Conservation (phyloP, 2,797 vertebrate genomes). For the Ceyx erithaca region DNA sequence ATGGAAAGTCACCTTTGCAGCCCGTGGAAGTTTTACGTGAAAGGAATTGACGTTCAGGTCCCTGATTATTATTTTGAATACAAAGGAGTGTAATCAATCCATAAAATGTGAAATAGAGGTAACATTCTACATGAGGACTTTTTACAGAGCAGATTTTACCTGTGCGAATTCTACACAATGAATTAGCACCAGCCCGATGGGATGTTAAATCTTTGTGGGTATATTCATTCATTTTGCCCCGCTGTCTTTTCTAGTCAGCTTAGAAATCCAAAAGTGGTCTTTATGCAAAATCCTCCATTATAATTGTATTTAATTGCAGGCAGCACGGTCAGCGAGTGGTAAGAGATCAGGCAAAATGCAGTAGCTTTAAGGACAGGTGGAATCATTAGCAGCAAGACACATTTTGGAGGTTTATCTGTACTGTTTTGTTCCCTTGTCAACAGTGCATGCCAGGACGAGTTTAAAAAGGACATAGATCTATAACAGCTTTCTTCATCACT, state of each 20-base stretch:
- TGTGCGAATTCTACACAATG: not conserved
- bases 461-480: conserved; percentile 73
- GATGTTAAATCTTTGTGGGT: not conserved
- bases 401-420: conserved; percentile 52
- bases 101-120: not conserved
- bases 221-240: not conserved
- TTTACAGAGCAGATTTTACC: not conserved
- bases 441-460: conserved; percentile 74
- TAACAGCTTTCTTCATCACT: conserved; percentile 73
- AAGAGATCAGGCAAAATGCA: conserved; percentile 3
- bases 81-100: not conserved
- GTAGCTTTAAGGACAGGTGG: conserved; percentile 41
- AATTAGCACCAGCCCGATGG: rapidly evolving
- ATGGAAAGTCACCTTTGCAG: not conserved
- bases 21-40: rapidly evolving
- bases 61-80: not conserved
- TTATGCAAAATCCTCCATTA: not conserved
- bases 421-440: conserved; percentile 67
- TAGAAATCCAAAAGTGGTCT: not conserved
- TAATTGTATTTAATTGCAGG: not conserved
- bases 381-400: conserved; percentile 3
- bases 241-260: not conserved
- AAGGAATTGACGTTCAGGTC: not conserved
- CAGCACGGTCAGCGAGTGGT: not conserved
- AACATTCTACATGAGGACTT: not conserved